Conservation (phyloP, 37 sponge, comb jelly and placozoan genomes). For the Oscarella lobularis region DNA sequence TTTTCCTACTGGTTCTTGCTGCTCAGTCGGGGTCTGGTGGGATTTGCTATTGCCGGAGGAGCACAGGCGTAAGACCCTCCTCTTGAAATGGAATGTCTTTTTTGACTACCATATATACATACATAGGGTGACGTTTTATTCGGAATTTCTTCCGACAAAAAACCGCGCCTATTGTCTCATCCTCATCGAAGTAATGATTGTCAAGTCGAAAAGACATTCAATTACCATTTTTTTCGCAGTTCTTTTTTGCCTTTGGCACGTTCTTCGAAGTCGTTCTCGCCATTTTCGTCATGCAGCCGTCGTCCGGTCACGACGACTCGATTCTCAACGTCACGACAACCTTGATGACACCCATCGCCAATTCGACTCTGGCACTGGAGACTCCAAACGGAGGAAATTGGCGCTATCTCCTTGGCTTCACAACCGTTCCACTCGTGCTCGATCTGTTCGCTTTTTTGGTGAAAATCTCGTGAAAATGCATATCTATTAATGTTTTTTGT, state of each 20-base stretch:
- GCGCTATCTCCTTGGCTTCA: not conserved
- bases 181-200: conserved; percentile 2
- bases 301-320: not conserved
- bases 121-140: conserved; percentile 6
- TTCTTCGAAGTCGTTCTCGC: conserved; percentile 13
- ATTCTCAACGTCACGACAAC: too few relatives aligned
- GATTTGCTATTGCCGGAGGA: conserved; percentile 3
- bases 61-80: conserved; percentile 1
- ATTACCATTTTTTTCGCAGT: too few relatives aligned
- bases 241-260: conserved; percentile 10
- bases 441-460: conserved; percentile 3
- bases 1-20: conserved; percentile 5
- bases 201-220: too few relatives aligned
- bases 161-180: conserved; percentile 8
- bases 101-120: not conserved
- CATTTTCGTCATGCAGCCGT: conserved; percentile 3
- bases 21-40: not conserved
- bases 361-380: too few relatives aligned
- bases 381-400: too few relatives aligned
- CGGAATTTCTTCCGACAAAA: conserved; percentile 14
- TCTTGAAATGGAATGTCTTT: not conserved
- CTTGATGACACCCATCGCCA: too few relatives aligned
- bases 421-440: conserved; percentile 10
- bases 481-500: not conserved
- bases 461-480: not conserved